Evolutionary conservation across 2,113 vertebrate species (phyloP).

Genomic region (Fregata magnificens): DNA sequence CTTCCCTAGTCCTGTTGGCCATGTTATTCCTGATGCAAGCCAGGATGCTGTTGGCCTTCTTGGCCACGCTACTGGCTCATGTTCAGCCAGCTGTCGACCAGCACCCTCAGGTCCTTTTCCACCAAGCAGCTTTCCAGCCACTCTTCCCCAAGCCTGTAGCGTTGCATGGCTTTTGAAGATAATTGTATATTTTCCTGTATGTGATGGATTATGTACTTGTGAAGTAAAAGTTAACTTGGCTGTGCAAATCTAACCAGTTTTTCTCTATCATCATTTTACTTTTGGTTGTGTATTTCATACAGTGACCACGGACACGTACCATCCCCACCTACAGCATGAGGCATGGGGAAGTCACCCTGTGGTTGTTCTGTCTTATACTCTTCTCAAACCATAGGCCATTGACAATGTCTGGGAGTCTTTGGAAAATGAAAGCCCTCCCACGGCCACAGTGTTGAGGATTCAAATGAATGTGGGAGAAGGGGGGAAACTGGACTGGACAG

Average conservation of each 20-base stretch:
- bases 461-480: neutral
- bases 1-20: no score
- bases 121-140: no score
- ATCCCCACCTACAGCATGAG: neutral
- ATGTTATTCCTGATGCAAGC: no score
- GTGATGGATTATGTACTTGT: neutral
- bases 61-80: no score
- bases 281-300: neutral
- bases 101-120: no score
- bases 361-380: neutral
- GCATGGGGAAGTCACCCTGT: neutral
- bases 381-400: neutral
- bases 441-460: neutral
- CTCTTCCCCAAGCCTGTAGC: no score
- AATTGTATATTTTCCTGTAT: neutral
- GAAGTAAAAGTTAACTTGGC: neutral
- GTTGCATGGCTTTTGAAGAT: neutral
- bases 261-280: neutral
- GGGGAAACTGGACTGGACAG: neutral
- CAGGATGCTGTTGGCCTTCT: no score
- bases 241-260: neutral
- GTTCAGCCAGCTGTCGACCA: no score
- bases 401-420: neutral
- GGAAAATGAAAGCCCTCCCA: neutral
- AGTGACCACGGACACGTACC: rapidly evolving